Conservation (phyloP, 1,140 invertebrate genomes). For the Littorina saxatilis region DNA sequence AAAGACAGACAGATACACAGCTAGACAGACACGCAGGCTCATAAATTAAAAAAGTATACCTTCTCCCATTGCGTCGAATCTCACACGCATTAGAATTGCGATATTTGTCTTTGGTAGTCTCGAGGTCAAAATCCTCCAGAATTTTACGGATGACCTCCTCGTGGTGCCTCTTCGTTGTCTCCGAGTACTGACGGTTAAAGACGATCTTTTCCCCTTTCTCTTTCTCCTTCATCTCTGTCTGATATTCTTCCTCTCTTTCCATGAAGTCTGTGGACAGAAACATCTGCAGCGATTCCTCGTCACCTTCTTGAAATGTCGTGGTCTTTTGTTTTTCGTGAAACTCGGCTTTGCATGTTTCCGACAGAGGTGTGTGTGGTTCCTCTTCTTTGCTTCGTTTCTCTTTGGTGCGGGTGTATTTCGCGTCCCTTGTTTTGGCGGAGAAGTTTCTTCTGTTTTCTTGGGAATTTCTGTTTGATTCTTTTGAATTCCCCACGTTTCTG, state of each 20-base stretch:
- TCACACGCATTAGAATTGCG: not conserved
- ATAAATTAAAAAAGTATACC: constrained; percentile 5
- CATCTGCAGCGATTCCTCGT: constrained; percentile 19
- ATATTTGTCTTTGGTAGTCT: constrained; percentile 28
- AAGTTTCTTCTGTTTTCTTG: not conserved
- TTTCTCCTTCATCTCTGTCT: not conserved
- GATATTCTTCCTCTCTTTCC: not conserved
- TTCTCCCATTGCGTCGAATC: not conserved
- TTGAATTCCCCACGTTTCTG: not conserved
- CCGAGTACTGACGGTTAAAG: not conserved
- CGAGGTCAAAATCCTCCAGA: constrained; percentile 37
- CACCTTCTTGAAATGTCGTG: not conserved
- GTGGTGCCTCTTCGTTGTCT: constrained; percentile 25
- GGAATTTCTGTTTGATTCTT: not conserved
- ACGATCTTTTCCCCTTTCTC: not conserved
- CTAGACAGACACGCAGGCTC: not conserved
- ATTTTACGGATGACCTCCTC: constrained; percentile 28
- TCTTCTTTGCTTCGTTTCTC: not conserved
- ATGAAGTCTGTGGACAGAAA: constrained; percentile 34
- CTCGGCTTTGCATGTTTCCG: no score
- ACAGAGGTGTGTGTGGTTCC: no score
- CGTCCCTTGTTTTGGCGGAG: not conserved
- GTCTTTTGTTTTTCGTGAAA: not conserved
- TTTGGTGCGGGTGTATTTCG: not conserved
- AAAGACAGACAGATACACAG: not conserved